Conservation (phyloP, 2,888 invertebrate species). For the Sphaerophoria taeniata region DNA sequence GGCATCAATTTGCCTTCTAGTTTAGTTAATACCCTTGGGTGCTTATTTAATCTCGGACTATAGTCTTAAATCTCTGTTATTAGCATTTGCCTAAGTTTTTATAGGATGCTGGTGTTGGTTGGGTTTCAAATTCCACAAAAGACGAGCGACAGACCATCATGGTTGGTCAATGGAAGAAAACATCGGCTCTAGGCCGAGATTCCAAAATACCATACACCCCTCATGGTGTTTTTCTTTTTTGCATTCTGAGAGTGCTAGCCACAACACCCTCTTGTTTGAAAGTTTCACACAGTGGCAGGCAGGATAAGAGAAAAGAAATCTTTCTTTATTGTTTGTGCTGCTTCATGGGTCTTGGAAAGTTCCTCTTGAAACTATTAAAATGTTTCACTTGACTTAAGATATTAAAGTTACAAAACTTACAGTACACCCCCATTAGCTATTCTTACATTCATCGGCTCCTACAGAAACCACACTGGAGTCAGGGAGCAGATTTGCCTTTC, state of each 20-base stretch:
- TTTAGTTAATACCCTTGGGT: constrained; percentile 54
- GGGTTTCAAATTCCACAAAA: constrained; percentile 18
- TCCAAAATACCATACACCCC: too few relatives aligned
- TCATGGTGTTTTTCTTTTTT: too few relatives aligned
- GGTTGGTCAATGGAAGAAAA: too few relatives aligned
- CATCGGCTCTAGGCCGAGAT: too few relatives aligned
- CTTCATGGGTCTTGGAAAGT: constrained; percentile 43
- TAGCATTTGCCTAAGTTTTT: constrained; percentile 19
- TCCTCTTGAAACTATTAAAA: constrained; percentile 65
- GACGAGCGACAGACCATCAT: background rate
- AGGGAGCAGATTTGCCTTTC: background rate
- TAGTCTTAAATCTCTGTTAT: constrained; percentile 47
- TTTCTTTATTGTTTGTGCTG: constrained; percentile 37
- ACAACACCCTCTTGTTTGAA: constrained; percentile 4
- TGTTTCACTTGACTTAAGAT: constrained; percentile 62
- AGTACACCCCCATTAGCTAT: constrained; percentile 2
- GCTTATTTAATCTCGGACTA: constrained; percentile 23
- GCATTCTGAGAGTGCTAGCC: too few relatives aligned
- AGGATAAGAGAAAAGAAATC: background rate
- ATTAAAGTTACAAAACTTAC: constrained; percentile 42
- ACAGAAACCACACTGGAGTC: background rate
- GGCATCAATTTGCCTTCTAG: constrained; percentile 22
- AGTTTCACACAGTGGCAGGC: background rate
- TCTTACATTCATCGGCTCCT: background rate
- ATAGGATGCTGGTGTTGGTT: background rate